Conservation (phyloP, 2,113 vertebrate genomes). For the Chloroceryle aenea region DNA sequence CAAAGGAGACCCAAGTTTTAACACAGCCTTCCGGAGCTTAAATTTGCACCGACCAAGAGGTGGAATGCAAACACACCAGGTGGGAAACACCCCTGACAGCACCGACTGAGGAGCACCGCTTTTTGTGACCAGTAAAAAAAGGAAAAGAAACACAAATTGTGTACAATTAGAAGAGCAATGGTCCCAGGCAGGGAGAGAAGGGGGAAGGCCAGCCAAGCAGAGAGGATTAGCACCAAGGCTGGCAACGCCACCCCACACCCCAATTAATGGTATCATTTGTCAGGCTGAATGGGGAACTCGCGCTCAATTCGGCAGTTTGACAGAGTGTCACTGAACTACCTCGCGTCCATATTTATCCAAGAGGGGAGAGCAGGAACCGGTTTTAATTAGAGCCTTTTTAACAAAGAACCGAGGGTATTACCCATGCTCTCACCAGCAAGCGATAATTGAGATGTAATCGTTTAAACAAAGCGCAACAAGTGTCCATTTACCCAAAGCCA, state of each 20-base stretch:
- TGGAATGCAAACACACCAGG: background rate
- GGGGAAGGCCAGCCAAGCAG: background rate
- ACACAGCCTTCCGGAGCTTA: background rate
- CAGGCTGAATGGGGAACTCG: conserved; percentile 39
- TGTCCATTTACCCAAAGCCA: conserved; percentile 64
- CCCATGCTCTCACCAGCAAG: conserved; percentile 54
- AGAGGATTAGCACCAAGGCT: background rate
- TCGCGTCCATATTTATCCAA: conserved; percentile 35
- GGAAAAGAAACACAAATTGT: background rate
- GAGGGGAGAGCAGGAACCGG: conserved; percentile 30
- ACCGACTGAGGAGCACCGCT: fast-evolving
- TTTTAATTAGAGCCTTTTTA: conserved; percentile 61
- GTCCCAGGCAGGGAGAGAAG: background rate
- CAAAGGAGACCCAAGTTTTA: background rate
- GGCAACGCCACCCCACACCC: background rate
- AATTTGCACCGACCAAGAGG: background rate
- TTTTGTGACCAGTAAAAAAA: background rate
- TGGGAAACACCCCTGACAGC: background rate
- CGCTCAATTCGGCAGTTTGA: conserved; percentile 39
- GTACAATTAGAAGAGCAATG: background rate
- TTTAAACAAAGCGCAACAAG: conserved; percentile 71
- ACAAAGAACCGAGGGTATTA: conserved; percentile 46
- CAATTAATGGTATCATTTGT: conserved; percentile 33
- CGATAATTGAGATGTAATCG: conserved; percentile 50
- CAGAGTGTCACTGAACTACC: conserved; percentile 50